Base-by-base conservation (phyloP, 2,888 invertebrate species). In the Nomada goodeniana region DNA sequence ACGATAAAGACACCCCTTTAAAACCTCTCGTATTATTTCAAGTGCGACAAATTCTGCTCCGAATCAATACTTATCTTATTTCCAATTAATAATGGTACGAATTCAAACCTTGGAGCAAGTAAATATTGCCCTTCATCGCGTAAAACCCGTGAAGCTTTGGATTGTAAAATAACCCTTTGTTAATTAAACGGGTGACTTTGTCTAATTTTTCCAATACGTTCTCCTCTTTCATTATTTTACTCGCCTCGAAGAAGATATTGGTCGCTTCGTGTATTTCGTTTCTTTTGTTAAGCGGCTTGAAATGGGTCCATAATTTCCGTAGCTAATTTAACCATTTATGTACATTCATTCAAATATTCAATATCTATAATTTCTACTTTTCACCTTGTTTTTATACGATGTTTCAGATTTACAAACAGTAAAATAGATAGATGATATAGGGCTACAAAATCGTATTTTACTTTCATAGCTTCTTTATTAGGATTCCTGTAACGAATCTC, bases 41-140 rank as follows among this genome's bases (percentile, higher is more conserved):
- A 36, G 36, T 36, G 7, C 7, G 7, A 36, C 26, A 57, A 23
- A n/a, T 57, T 29, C 7, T 15, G 26, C 13, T 52, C 0, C 13
- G 18, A 65, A 15, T 10, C 36, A 11, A 20, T 20, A 15, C 53
- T 55, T 53, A 42, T 68, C 53, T 55, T 53, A 42, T 68, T 42
- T 55, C 52, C 15, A 9, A 64, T 26, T 18, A 15, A 13, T 15
- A 29, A 4, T 18, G 10, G 11, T 10, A 55, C 4, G 36, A 20
- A 44, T 47, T 4, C 70, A 50, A 50, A 80, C 89, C 85, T 84
- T 84, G 59, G 20, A 60, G 61, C 2, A 72, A 67, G n/a, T 77
- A 82, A 50, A 88, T 60, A 26, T 86, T 84, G 7, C 86, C 90
- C 70, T 74, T 84, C 20, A 88, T 47, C 15, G 84, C 86, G 50